Percentiles rank a stretch among this genome's conserved stretches.
Evolutionary conservation across 2,888 invertebrate genomes (phyloP).

Genomic region (Tineola bisselliella): DNA sequence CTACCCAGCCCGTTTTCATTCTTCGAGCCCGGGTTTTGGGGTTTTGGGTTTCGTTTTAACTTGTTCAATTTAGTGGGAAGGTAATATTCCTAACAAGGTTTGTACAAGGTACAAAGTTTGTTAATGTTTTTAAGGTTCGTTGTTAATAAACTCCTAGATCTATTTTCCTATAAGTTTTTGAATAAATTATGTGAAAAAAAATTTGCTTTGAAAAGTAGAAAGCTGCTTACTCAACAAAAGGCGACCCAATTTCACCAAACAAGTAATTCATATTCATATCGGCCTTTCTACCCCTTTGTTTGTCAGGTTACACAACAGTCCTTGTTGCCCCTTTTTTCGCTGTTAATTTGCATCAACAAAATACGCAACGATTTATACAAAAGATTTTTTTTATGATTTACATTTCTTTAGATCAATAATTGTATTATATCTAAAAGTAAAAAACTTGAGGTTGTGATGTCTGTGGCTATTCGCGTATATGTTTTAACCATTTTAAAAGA

Average conservation of each 20-base stretch:
- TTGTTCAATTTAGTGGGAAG: neutral
- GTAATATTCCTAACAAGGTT: neutral
- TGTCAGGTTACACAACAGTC: conserved; percentile 40
- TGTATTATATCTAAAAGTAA: too few species aligned
- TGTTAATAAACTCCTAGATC: too few species aligned
- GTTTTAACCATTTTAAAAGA: too few species aligned
- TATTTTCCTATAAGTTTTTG: too few species aligned
- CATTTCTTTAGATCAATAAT: too few species aligned
- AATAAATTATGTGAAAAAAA: too few species aligned
- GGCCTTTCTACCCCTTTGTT: conserved; percentile 48
- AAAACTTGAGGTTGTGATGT: too few species aligned
- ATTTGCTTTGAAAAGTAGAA: conserved; percentile 1
- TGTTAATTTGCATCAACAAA: conserved; percentile 4
- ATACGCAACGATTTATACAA: neutral
- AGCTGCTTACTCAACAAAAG: conserved; percentile 15
- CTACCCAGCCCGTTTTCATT: conserved; percentile 22
- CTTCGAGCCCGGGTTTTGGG: conserved; percentile 6
- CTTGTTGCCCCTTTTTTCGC: conserved; percentile 33
- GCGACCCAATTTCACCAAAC: conserved; percentile 51
- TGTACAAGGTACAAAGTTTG: too few species aligned
- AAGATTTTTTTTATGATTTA: neutral
- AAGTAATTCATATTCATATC: conserved; percentile 61
- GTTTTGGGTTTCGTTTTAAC: neutral
- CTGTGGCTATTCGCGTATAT: too few species aligned
- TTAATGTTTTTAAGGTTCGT: too few species aligned